Evolutionary conservation across 2,888 invertebrate genomes (phyloP).

Genomic region (Coelogynopora nodosa): DNA sequence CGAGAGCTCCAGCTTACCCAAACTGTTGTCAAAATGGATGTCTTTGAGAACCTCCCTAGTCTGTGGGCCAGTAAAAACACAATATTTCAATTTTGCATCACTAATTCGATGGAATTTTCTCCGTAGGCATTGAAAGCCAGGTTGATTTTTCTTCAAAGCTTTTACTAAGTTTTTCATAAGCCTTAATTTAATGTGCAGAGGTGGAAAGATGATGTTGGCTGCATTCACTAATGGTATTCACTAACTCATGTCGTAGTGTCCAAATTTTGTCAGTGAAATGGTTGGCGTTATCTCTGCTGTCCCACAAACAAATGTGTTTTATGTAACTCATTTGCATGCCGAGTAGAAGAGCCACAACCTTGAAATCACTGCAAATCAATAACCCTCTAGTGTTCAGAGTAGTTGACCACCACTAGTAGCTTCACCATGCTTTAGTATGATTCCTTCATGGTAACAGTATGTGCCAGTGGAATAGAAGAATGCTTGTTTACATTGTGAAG

Average conservation of each 20-base stretch:
- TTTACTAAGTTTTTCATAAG: not conserved
- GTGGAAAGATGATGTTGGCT: not conserved
- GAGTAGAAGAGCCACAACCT: not conserved
- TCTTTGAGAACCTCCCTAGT: not conserved
- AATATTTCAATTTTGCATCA: not conserved
- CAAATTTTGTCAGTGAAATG: not conserved
- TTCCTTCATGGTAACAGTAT: not conserved
- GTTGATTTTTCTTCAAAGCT: not conserved
- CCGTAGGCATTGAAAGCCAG: not conserved
- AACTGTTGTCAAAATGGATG: not conserved
- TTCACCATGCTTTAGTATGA: not conserved
- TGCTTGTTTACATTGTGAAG: not conserved
- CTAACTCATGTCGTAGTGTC: not conserved
- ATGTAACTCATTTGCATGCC: not conserved
- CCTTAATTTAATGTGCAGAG: not conserved
- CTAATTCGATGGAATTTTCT: not conserved
- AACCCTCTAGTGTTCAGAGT: not conserved
- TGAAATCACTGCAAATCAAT: not conserved
- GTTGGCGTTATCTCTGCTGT: not conserved
- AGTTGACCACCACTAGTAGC: not conserved
- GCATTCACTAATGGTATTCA: not conserved
- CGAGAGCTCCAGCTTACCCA: not conserved
- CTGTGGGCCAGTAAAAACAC: not conserved
- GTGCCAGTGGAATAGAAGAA: not conserved
- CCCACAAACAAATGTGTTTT: not conserved